Evolutionary conservation across 2,888 invertebrate species (phyloP), one percentile per base, ranked within the genome.

Genomic region (Hymenopus coronatus): DNA sequence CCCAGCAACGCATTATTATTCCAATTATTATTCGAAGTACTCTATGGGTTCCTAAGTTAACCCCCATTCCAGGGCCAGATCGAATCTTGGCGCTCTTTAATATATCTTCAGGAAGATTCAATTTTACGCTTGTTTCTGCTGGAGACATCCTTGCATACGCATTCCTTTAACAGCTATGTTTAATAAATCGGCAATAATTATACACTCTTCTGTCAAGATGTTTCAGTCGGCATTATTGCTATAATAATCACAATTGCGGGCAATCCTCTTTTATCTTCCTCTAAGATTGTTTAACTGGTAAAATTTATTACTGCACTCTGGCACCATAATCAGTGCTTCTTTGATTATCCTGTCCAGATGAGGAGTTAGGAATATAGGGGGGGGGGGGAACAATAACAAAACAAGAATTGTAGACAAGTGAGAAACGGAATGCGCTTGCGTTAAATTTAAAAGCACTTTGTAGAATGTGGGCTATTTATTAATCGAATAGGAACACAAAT

Each of bases 1-100:
- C 96, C 97, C 97, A 98, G 92, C 97, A 95, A 93, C 96, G 96
- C 92, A 96, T 94, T 91, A 92, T 90, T n/a, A 93, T 91, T 70
- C 91, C 91, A 14, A 92, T 85, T 28, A 91, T 89, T 28, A 91
- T 89, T 85, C 88, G 88, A 9, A 90, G 46, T 3, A 90, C 30
- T 85, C 86, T 88, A 15, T 85, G 81, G 83, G 88, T 88, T 82
- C 89, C 85, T 33, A 88, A n/a, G 82, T 88, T 89, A 30, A 85
- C 30, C 85, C 85, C 88, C 88, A 88, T 89, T 46, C 30, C 86
- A 83, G 27, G 33, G 54, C 25, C 30, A 84, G 89, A 33, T 30
- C 14, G 30, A 25, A 25, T 9, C n/a, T 14, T 28, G 14, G 87
- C 30, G 7, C 33, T 82, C 15, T 27, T n/a, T 33, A 87, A 40